Conservation (phyloP, 2,113 vertebrate genomes). For the Colistium nudipinnis region DNA sequence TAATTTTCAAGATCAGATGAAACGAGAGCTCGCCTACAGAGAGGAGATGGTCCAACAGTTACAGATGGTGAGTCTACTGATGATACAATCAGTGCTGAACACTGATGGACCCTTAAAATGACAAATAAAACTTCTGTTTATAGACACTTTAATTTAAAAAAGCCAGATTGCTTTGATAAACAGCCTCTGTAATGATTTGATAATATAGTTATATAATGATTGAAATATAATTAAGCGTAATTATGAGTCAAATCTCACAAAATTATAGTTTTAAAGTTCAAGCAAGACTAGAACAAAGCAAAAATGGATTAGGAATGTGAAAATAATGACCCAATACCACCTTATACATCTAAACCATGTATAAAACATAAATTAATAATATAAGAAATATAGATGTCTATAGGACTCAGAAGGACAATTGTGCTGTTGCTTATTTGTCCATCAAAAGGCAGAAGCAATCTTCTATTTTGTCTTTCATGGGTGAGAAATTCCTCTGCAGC, state of each 20-base stretch:
- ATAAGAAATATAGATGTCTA: constrained; percentile 3
- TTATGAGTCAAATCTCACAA: constrained; percentile 21
- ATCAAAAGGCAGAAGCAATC: constrained; percentile 48
- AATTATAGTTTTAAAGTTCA: constrained; percentile 16
- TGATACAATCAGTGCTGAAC: constrained; percentile 40
- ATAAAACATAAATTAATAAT: background rate
- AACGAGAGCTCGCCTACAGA: constrained; percentile 95
- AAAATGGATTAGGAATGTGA: background rate
- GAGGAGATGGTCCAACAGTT: constrained; percentile 99
- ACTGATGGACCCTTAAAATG: constrained; percentile 37
- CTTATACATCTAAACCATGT: background rate
- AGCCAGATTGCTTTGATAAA: constrained; percentile 8
- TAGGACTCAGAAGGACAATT: constrained; percentile 5
- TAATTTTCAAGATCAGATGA: constrained; percentile 99
- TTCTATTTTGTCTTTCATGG: constrained; percentile 73
- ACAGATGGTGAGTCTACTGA: constrained; percentile 88
- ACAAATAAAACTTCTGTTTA: constrained; percentile 44
- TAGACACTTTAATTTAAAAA: constrained; percentile 21
- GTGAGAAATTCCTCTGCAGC: constrained; percentile 62
- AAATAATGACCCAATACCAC: background rate
- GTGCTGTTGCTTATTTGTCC: constrained; percentile 58
- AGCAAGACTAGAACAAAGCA: background rate
- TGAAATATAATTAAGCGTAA: constrained; percentile 36
- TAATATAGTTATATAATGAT: too few species aligned
- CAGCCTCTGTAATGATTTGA: constrained; percentile 16